phyloP scores from a whole-genome alignment of 2,888 invertebrate species.

The Cybosia mesomella region DNA sequence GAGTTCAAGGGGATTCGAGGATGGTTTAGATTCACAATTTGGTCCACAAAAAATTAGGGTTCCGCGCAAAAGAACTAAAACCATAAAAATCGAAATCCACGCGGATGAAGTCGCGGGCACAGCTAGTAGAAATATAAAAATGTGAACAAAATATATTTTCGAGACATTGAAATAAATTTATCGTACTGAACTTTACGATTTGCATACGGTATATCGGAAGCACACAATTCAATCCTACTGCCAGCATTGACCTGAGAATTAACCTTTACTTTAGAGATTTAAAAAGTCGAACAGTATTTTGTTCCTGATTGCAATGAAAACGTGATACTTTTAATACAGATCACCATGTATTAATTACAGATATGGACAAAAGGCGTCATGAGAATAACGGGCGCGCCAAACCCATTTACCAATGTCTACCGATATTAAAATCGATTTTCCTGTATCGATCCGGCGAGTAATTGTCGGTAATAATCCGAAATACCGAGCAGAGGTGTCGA shows the following conservation, averaged over 20 bases:
- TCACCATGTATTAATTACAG: conserved; percentile 48
- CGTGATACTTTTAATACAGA: conserved; percentile 43
- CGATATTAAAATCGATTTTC: conserved; percentile 60
- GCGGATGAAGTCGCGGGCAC: too few species aligned
- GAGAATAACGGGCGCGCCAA: conserved; percentile 50
- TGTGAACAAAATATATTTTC: too few species aligned
- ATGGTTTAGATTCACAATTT: too few species aligned
- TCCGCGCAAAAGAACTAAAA: too few species aligned
- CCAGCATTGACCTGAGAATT: conserved; percentile 33
- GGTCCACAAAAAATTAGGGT: too few species aligned
- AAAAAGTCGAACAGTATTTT: conserved; percentile 32
- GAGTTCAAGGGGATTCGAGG: too few species aligned
- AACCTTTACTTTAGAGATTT: conserved; percentile 35
- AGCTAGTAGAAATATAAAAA: too few species aligned
- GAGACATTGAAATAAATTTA: conserved; percentile 3
- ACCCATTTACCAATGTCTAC: conserved; percentile 54
- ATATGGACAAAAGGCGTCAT: conserved; percentile 50
- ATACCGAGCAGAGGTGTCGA: conserved; percentile 73
- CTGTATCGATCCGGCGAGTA: conserved; percentile 71
- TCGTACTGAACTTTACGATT: conserved; percentile 16
- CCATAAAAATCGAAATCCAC: too few species aligned
- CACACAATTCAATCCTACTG: conserved; percentile 20
- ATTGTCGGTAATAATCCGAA: conserved; percentile 76
- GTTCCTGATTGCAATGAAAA: conserved; percentile 42
- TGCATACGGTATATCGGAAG: conserved; percentile 32